A percentile compares a stretch with the other conserved stretches of the same genome.
Conservation (phyloP, 2,113 vertebrate genomes). For the Tyrannus savana region DNA sequence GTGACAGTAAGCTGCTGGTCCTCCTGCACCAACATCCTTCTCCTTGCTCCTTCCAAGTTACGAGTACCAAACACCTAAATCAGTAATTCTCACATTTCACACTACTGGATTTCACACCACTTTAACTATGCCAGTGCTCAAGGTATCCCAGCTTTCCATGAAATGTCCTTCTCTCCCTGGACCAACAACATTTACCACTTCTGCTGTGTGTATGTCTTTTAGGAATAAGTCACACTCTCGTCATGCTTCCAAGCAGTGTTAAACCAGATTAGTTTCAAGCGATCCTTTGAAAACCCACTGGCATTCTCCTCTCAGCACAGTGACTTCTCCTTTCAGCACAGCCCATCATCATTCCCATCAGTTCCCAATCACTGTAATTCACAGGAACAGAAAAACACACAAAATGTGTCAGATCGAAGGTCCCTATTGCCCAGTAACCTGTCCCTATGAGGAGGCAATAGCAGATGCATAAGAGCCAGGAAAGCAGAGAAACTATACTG, state of each 20-base stretch:
- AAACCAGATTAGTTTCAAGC: neutral
- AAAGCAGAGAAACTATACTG: neutral
- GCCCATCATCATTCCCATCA: neutral
- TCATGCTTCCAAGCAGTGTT: accelerated
- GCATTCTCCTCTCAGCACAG: neutral
- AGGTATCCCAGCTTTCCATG: neutral
- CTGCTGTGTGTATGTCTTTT: accelerated
- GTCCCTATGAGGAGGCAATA: neutral
- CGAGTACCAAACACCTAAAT: neutral
- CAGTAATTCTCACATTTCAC: neutral
- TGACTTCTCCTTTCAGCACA: neutral
- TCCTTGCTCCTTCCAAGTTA: neutral
- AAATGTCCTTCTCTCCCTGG: neutral
- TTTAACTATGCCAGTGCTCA: neutral
- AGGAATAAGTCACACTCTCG: neutral
- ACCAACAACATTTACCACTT: neutral
- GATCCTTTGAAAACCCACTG: neutral
- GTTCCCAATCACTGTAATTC: neutral
- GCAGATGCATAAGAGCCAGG: neutral
- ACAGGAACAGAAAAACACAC: neutral
- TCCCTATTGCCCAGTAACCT: neutral
- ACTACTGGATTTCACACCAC: neutral
- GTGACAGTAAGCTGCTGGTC: neutral
- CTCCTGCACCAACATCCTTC: neutral
- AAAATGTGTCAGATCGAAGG: neutral